Percentiles rank a stretch among this genome's conserved stretches.
Evolutionary conservation across 2,797 vertebrate genomes (phyloP).

Genomic region (Emydoidea blandingii): DNA sequence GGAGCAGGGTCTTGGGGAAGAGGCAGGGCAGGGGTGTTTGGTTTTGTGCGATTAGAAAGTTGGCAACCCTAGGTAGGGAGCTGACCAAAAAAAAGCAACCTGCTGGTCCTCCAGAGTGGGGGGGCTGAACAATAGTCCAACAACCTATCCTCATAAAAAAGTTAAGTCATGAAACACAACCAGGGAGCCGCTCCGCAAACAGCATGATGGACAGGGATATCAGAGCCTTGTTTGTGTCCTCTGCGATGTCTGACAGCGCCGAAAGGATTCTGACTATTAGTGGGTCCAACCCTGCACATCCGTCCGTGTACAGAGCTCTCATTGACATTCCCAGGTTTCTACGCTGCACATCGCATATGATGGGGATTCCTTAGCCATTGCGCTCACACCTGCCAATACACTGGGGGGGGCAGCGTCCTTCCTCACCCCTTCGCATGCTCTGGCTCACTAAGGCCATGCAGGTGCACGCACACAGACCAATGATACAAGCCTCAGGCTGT

Average conservation of each 20-base stretch:
- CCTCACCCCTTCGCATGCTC: fast-evolving
- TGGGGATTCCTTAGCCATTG: background rate
- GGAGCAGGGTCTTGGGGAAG: no score
- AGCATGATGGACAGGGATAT: background rate
- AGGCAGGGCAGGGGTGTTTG: no score
- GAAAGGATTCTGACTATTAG: background rate
- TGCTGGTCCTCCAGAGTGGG: background rate
- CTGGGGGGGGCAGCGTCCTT: background rate
- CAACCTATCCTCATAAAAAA: background rate
- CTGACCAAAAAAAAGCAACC: background rate
- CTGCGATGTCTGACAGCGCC: background rate
- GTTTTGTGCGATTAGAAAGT: no score
- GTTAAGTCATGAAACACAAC: background rate
- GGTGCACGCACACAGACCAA: fast-evolving
- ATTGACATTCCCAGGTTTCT: background rate
- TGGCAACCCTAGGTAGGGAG: background rate
- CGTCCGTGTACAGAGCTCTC: background rate
- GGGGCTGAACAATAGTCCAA: background rate
- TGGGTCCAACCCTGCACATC: background rate
- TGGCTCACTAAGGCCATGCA: background rate
- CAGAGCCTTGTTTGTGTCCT: no score
- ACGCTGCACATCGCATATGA: background rate
- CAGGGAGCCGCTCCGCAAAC: background rate
- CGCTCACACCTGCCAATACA: background rate
- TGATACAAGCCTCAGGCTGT: fast-evolving